Conservation (phyloP, 2,888 invertebrate genomes). For the Phengaris arion region DNA sequence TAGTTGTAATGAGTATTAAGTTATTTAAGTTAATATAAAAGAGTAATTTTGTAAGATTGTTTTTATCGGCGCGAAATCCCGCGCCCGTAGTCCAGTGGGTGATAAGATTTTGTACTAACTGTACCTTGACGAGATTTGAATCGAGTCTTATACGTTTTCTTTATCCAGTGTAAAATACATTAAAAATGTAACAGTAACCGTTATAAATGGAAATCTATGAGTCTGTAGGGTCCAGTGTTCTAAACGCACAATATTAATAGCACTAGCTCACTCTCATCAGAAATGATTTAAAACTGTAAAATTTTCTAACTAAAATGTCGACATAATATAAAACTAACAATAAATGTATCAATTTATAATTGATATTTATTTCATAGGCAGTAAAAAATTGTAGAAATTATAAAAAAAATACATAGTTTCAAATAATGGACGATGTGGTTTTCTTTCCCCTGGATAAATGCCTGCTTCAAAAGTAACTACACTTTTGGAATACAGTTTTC, state of each 20-base stretch:
- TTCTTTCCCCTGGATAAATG: slow-evolving; percentile 38
- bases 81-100: slow-evolving; percentile 62
- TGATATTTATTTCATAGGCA: slow-evolving; percentile 77
- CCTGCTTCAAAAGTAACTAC: not conserved
- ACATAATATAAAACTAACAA: slow-evolving; percentile 74
- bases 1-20: slow-evolving; percentile 79
- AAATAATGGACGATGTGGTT: slow-evolving; percentile 66
- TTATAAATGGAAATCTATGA: slow-evolving; percentile 76
- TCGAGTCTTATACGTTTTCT: slow-evolving; percentile 64
- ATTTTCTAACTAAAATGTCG: slow-evolving; percentile 71
- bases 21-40: slow-evolving; percentile 79
- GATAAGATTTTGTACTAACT: slow-evolving; percentile 57
- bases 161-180: slow-evolving; percentile 74
- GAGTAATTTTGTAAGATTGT: slow-evolving; percentile 76
- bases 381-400: slow-evolving; percentile 76
- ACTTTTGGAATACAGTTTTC: not conserved
- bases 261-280: slow-evolving; percentile 73
- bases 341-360: slow-evolving; percentile 76
- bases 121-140: slow-evolving; percentile 58
- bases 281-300: slow-evolving; percentile 61
- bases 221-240: slow-evolving; percentile 79
- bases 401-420: slow-evolving; percentile 76
- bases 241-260: slow-evolving; percentile 78
- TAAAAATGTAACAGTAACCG: slow-evolving; percentile 74
- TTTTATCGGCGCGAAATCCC: slow-evolving; percentile 61